phyloP scores from a whole-genome alignment of 2,113 vertebrate genomes.

The Oenanthe oenanthe region DNA sequence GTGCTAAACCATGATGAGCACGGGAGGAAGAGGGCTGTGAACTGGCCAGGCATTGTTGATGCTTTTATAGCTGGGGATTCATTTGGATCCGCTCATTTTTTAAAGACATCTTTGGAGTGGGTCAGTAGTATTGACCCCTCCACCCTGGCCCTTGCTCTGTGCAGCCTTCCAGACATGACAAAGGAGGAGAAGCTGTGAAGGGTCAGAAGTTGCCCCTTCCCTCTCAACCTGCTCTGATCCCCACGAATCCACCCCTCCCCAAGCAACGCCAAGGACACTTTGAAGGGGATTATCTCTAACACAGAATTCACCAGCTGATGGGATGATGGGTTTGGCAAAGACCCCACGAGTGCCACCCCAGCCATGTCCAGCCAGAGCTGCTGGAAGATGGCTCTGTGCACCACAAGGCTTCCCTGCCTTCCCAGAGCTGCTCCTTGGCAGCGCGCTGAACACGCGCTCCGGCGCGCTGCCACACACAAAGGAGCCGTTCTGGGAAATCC shows the following conservation, averaged over 20 bases:
- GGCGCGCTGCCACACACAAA: not conserved
- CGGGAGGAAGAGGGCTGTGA: not conserved
- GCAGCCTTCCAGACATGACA: not conserved
- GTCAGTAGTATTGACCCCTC: not conserved
- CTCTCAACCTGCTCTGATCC: not conserved
- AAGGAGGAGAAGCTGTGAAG: not conserved
- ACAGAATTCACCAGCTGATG: not conserved
- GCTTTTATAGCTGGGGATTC: not conserved
- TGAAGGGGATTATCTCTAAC: not conserved
- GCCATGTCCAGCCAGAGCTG: not conserved
- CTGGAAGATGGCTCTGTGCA: not conserved
- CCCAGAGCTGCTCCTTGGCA: not conserved
- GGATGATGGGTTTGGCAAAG: not conserved
- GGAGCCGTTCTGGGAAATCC: slow-evolving; percentile 33
- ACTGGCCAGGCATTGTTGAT: not conserved
- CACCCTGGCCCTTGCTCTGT: not conserved
- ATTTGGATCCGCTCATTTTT: not conserved
- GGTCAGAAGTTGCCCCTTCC: not conserved
- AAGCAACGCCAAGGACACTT: not conserved
- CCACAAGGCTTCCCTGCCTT: not conserved
- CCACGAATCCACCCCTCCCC: accelerated
- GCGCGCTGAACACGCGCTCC: not conserved
- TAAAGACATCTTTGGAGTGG: not conserved
- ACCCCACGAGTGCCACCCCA: accelerated
- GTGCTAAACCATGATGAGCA: not conserved